phyloP scores from a whole-genome alignment of 2,113 vertebrate genomes.

The Terrapene triunguis region DNA sequence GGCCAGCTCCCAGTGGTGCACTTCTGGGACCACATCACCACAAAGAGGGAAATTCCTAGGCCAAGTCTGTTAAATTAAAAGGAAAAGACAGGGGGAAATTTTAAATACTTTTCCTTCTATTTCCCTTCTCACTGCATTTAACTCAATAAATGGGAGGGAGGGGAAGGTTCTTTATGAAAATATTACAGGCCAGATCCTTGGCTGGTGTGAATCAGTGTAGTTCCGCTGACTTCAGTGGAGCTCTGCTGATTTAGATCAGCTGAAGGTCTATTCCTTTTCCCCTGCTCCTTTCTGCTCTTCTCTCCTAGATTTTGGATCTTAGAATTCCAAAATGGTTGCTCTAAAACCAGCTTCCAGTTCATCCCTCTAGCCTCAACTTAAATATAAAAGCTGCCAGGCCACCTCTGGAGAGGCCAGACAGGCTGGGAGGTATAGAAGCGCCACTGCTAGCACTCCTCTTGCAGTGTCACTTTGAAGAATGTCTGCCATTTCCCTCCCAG shows the following conservation, averaged over 20 bases:
- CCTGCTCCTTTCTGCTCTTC: neutral
- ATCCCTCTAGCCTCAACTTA: neutral
- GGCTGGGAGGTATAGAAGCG: neutral
- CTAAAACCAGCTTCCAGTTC: neutral
- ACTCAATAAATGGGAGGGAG: neutral
- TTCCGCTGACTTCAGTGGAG: neutral
- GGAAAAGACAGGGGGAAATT: neutral
- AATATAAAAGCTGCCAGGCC: neutral
- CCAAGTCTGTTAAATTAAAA: slow-evolving; percentile 28
- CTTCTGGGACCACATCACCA: neutral
- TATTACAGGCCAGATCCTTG: neutral
- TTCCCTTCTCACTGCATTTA: neutral
- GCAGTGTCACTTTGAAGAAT: neutral
- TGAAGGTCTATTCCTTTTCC: neutral
- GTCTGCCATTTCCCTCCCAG: neutral
- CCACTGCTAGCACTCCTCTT: no score
- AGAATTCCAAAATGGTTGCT: neutral
- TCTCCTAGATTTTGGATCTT: neutral
- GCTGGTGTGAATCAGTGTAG: neutral
- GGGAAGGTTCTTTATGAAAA: neutral
- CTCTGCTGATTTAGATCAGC: neutral
- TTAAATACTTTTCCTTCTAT: neutral
- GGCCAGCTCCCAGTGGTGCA: neutral
- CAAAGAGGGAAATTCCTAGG: neutral
- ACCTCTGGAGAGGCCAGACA: neutral